These are phyloP conservation scores for Glaucidium brasilianum DNA, from an alignment of 2,113 vertebrate genomes.

Conservation along the genomic window DNA sequence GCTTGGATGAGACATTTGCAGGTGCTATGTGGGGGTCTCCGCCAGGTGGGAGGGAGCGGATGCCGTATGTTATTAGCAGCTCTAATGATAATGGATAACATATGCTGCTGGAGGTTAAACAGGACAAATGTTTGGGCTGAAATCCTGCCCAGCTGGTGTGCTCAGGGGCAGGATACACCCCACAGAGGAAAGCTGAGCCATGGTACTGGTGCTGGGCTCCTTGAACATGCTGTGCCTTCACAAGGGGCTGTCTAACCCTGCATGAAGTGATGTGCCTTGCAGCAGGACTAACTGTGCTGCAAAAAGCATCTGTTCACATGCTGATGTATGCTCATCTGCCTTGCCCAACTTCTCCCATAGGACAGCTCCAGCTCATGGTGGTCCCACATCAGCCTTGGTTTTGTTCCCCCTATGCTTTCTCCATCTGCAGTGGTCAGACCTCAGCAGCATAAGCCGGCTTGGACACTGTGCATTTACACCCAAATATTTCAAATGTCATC, in stretches of 20 bases:
- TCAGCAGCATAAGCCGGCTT: neutral
- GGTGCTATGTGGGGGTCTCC: neutral
- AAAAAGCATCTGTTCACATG: neutral
- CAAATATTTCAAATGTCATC: neutral
- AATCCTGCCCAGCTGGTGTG: neutral
- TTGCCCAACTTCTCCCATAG: neutral
- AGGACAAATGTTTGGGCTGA: fast-evolving
- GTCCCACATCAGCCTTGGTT: neutral
- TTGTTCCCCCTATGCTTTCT: neutral
- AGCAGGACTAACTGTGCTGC: neutral
- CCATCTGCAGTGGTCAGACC: neutral
- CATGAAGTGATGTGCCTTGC: fast-evolving
- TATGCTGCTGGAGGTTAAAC: neutral
- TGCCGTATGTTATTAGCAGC: neutral
- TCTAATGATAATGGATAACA: neutral
- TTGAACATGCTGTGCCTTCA: neutral
- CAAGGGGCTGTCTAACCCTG: fast-evolving
- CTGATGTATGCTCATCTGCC: fast-evolving
- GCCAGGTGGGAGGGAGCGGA: neutral
- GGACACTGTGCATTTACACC: neutral
- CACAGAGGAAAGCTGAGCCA: neutral
- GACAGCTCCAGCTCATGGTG: no score
- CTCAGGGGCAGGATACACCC: neutral
- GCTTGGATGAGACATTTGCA: neutral
- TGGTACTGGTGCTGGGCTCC: neutral